These are phyloP conservation scores for Numida meleagris DNA, from an alignment of 2,113 vertebrate species.

Conservation along the genomic window DNA sequence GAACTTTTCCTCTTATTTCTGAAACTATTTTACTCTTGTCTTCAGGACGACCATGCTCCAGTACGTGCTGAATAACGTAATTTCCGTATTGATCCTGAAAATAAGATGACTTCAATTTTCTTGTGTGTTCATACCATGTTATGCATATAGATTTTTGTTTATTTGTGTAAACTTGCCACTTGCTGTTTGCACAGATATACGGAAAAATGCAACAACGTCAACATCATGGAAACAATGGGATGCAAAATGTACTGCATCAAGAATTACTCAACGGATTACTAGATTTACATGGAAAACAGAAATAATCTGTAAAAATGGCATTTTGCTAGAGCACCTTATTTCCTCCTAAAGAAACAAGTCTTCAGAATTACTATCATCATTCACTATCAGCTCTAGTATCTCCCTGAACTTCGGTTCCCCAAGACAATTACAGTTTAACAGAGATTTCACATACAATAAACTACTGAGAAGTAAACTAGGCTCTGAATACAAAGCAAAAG, in stretches of 20 bases:
- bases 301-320: not conserved
- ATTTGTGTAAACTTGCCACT: not conserved
- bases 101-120: constrained; percentile 48
- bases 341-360: not conserved
- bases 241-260: not conserved
- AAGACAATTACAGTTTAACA: not conserved
- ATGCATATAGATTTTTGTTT: not conserved
- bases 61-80: constrained; percentile 98
- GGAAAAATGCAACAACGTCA: not conserved
- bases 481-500: not conserved
- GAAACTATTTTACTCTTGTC: constrained; percentile 99
- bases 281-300: not conserved
- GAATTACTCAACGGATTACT: not conserved
- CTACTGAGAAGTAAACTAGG: not conserved
- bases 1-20: constrained; percentile 95
- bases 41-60: constrained; percentile 96
- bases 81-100: constrained; percentile 97
- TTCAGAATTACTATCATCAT: not conserved
- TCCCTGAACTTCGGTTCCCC: not conserved
- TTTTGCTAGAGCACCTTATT: not conserved
- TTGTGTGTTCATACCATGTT: not conserved
- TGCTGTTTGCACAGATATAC: not conserved
- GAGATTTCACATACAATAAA: not conserved
- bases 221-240: not conserved
- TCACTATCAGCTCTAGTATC: not conserved